Percentiles rank a stretch among this genome's conserved stretches.
phyloP scores from a whole-genome alignment of 2,888 invertebrate species.

The Empis livida region DNA sequence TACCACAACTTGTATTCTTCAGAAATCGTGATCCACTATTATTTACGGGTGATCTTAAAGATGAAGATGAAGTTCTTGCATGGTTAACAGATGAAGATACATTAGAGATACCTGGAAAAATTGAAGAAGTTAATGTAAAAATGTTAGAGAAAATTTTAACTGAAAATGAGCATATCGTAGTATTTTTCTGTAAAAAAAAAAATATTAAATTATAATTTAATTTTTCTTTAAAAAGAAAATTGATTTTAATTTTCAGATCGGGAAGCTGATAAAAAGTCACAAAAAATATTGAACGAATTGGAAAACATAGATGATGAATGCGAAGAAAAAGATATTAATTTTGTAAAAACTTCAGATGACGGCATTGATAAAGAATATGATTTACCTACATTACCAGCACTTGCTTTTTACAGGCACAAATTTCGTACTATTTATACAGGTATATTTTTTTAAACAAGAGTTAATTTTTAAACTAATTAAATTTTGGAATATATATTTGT shows the following conservation, averaged over 20 bases:
- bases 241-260: slow-evolving; percentile 46
- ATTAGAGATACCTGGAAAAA: slow-evolving; percentile 80
- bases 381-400: slow-evolving; percentile 62
- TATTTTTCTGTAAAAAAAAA: slow-evolving; percentile 91
- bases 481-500: neutral
- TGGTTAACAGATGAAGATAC: slow-evolving; percentile 89
- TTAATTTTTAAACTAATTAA: neutral
- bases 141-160: slow-evolving; percentile 84
- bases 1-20: slow-evolving; percentile 80
- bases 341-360: slow-evolving; percentile 82
- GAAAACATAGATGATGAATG: slow-evolving; percentile 91
- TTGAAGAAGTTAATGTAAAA: slow-evolving; percentile 80
- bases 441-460: slow-evolving; percentile 11
- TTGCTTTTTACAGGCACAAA: slow-evolving; percentile 78
- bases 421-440: slow-evolving; percentile 76
- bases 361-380: slow-evolving; percentile 82
- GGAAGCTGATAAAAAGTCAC: slow-evolving; percentile 79
- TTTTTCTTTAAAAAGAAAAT: neutral
- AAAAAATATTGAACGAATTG: slow-evolving; percentile 74
- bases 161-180: slow-evolving; percentile 79
- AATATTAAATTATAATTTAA: no score
- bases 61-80: slow-evolving; percentile 80
- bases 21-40: slow-evolving; percentile 80
- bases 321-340: slow-evolving; percentile 81
- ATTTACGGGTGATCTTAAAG: slow-evolving; percentile 73